Evolutionary conservation across 1,140 invertebrate genomes (phyloP).

Genomic region (Penaeus vannamei): DNA sequence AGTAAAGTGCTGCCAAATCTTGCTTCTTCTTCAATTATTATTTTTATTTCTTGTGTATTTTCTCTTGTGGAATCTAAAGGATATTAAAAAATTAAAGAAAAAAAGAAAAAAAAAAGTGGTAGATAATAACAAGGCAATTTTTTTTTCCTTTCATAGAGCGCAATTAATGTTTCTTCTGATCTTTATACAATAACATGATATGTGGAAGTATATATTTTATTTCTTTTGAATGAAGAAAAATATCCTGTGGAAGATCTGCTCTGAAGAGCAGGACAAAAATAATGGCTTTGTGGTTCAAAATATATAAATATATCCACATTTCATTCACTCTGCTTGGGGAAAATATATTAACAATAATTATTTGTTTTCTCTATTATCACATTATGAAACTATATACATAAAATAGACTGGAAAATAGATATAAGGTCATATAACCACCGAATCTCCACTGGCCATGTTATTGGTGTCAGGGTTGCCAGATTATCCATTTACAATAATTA

Average conservation of each 20-base stretch:
- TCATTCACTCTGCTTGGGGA: slow-evolving; percentile 39
- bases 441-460: background rate
- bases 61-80: no score
- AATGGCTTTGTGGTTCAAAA: slow-evolving; percentile 47
- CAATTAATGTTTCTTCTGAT: no score
- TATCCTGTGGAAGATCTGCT: slow-evolving; percentile 8
- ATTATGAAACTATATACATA: slow-evolving; percentile 50
- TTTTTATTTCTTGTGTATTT: no score
- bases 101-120: no score
- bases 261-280: slow-evolving; percentile 36
- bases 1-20: no score
- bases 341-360: slow-evolving; percentile 55
- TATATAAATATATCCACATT: slow-evolving; percentile 49
- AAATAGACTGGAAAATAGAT: slow-evolving; percentile 52
- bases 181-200: slow-evolving; percentile 18
- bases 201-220: slow-evolving; percentile 3
- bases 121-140: no score
- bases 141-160: no score
- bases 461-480: no score
- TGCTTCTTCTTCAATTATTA: no score
- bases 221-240: slow-evolving; percentile 19
- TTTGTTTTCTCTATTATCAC: slow-evolving; percentile 17
- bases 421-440: background rate
- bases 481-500: no score
- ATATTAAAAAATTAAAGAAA: no score